Conservation (phyloP, 2,113 vertebrate genomes). For the Bolborhynchus lineola region DNA sequence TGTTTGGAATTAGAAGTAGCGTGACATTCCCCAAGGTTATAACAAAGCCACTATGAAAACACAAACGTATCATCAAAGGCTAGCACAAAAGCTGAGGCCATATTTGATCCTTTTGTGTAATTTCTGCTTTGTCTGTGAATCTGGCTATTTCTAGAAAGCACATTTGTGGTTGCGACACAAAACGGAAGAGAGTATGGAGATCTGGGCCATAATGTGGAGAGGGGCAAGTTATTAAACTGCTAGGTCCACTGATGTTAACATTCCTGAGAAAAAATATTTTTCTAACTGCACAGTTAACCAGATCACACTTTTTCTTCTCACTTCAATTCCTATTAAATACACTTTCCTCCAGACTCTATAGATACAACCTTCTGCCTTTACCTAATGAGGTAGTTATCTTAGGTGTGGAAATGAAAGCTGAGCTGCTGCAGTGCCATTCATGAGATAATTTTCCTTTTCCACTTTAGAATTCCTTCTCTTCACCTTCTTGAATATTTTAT, state of each 20-base stretch:
- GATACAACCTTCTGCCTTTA: neutral
- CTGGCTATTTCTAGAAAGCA: neutral
- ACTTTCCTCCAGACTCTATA: neutral
- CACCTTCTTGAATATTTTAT: conserved; percentile 20
- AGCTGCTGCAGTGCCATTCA: neutral
- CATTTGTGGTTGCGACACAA: neutral
- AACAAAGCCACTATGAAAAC: conserved; percentile 15
- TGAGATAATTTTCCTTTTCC: neutral
- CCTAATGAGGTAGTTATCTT: neutral
- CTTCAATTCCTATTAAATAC: neutral
- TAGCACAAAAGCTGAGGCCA: conserved; percentile 6
- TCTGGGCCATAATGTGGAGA: neutral
- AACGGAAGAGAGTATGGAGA: neutral
- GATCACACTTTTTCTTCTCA: neutral
- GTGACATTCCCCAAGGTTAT: conserved; percentile 38
- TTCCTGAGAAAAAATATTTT: neutral
- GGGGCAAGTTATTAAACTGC: neutral
- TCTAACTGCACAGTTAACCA: neutral
- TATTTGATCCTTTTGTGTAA: neutral
- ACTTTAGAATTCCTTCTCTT: neutral
- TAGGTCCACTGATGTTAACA: neutral
- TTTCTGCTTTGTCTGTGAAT: conserved; percentile 7
- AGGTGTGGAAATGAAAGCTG: neutral
- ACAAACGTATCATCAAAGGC: neutral
- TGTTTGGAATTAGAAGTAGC: conserved; percentile 28